Conservation (phyloP, 37 sponge, comb jelly and placozoan genomes). For the Chondrilla cf. caribensis region DNA sequence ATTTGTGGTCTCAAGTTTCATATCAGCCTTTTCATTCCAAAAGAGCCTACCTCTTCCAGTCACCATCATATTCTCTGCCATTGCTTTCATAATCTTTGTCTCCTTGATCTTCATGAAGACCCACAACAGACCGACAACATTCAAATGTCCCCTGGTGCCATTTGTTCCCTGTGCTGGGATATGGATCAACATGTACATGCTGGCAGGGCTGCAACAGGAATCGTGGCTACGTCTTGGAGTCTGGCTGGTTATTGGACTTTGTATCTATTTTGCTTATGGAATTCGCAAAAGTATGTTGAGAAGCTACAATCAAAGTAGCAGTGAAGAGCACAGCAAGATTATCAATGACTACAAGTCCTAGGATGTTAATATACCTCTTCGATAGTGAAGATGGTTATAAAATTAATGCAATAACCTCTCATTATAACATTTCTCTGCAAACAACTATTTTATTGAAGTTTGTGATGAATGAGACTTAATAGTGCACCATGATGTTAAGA, state of each 20-base stretch:
- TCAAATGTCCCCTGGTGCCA: constrained; percentile 27
- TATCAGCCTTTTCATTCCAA: constrained; percentile 10
- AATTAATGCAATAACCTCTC: no score
- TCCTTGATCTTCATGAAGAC: constrained; percentile 19
- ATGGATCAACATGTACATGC: constrained; percentile 28
- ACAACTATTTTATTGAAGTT: no score
- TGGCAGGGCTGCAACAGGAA: neutral
- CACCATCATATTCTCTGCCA: neutral
- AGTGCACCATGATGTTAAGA: no score
- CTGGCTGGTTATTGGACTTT: constrained; percentile 11
- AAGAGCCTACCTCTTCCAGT: neutral
- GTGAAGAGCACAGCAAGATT: no score
- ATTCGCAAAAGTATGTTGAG: no score
- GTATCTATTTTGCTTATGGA: no score
- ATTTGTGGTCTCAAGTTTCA: neutral
- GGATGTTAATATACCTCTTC: no score
- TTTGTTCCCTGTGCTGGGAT: constrained; percentile 21
- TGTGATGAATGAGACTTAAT: no score
- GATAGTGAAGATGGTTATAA: no score
- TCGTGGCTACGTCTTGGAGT: constrained; percentile 14
- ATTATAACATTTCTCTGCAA: no score
- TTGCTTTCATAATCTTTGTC: constrained; percentile 4
- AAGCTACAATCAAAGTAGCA: no score
- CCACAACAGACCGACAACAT: constrained; percentile 8
- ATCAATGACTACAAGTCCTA: no score